Evolutionary conservation across 2,113 vertebrate genomes (phyloP).

Genomic region (Anoplopoma fimbria): DNA sequence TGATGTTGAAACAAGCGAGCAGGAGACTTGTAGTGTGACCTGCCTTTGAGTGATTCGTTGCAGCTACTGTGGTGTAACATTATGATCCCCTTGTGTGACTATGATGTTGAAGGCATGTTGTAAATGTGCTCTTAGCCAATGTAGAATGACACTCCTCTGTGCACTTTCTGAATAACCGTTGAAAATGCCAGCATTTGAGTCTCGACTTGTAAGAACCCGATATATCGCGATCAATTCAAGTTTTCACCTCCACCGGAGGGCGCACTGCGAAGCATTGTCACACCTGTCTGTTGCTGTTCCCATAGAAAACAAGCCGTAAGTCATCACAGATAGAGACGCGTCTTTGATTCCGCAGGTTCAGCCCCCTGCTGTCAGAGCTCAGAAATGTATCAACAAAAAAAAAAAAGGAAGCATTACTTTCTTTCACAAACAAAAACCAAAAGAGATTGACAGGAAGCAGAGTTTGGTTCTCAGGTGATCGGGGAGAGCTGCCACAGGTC

Average conservation of each 20-base stretch:
- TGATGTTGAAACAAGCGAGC: constrained; percentile 47
- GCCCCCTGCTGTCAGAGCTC: constrained; percentile 11
- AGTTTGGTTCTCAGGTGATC: constrained; percentile 77
- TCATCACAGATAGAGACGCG: constrained; percentile 42
- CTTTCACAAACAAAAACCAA: constrained; percentile 69
- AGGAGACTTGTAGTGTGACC: constrained; percentile 61
- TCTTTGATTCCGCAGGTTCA: constrained; percentile 55
- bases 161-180: constrained; percentile 78
- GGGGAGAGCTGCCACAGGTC: constrained; percentile 61
- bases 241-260: constrained; percentile 31
- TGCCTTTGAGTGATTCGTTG: constrained; percentile 70
- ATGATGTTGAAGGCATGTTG: constrained; percentile 77
- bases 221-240: constrained; percentile 60
- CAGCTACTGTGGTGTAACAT: constrained; percentile 73
- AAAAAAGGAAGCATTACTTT: constrained; percentile 35
- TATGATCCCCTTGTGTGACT: constrained; percentile 65
- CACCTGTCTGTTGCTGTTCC: constrained; percentile 62
- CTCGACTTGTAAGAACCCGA: constrained; percentile 57
- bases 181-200: constrained; percentile 80
- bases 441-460: constrained; percentile 68
- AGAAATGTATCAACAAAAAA: constrained; percentile 16
- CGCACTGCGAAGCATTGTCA: constrained; percentile 48
- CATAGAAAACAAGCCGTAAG: constrained; percentile 23
- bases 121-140: constrained; percentile 78
- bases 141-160: constrained; percentile 78